Base-by-base conservation (phyloP, 1,140 invertebrate genomes). In the Luehdorfia chinensis region DNA sequence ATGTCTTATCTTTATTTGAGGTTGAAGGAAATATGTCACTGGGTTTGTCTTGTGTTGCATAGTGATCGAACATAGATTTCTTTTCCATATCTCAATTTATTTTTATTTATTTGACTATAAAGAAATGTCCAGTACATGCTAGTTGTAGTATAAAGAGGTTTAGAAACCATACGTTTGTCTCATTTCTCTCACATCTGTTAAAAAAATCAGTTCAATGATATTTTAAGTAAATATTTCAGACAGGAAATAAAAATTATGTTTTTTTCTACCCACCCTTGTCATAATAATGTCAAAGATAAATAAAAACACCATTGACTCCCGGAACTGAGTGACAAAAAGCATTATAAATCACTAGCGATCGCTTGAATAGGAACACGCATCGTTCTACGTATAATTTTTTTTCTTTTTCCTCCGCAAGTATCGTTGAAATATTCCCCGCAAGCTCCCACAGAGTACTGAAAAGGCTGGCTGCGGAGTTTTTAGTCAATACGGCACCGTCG, bases 301-400 rank as follows among this genome's bases (percentile, higher is more conserved):
- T 72, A 72, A 68, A 78, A 69, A 72, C 63, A 48, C 51, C 47
- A 62, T 66, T 48, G 63, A 65, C 62, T 77, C 69, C 72, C 76
- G 73, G 72, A 79, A 73, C 64, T 68, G 51, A 31, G 54, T 37
- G 51, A 66, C 66, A 71, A 65, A 67, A 67, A 66, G 63, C 45
- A 39, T 45, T 47, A 78, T 77, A 80, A 80, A 80, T 80, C 72
- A 75, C 62, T 34, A 47, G 45, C 50, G 48, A 51, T 12, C 36
- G 13, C 8, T 53, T 34, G 46, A 54, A 55, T 50, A 52, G 30
- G 47, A 36, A 45, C 51, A 49, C 31, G 46, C 32, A 48, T 44
- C 39, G 51, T 34, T 43, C 39, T 37, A 31, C 34, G 45, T 14
- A 43, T 14, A 12, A 21, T 51, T 33, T 56, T 54, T 55, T 39